phyloP scores from a whole-genome alignment of 2,113 vertebrate species.

The Mellivora capensis region DNA sequence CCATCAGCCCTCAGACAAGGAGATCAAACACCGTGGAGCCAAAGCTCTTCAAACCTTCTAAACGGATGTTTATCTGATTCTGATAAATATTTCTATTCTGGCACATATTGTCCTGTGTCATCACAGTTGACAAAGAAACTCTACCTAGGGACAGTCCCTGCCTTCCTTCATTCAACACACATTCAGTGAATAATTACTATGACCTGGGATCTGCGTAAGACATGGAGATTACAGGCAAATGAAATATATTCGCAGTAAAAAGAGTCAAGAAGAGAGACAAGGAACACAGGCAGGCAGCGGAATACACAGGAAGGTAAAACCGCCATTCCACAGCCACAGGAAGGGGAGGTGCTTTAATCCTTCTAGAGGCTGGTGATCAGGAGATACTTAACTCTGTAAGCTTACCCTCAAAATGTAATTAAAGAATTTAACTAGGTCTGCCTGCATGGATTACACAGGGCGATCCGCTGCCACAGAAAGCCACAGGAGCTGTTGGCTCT shows the following conservation, averaged over 20 bases:
- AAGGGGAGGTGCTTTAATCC: background rate
- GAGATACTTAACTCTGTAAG: conserved; percentile 13
- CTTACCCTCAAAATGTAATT: conserved; percentile 31
- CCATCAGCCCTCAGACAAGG: background rate
- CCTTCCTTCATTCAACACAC: background rate
- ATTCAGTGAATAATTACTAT: background rate
- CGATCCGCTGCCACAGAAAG: background rate
- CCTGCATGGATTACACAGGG: background rate
- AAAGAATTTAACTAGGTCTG: conserved; percentile 43
- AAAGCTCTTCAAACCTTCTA: background rate
- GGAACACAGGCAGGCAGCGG: background rate
- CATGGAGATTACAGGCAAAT: background rate
- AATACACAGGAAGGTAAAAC: background rate
- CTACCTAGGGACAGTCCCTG: background rate
- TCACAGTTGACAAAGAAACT: background rate
- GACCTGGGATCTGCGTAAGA: background rate
- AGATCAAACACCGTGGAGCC: background rate
- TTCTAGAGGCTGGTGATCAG: conserved; percentile 5
- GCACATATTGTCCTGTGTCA: background rate
- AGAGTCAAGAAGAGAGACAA: background rate
- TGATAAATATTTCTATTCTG: background rate
- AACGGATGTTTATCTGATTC: background rate
- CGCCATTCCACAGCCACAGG: background rate
- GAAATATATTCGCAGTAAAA: background rate
- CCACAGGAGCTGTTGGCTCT: background rate